Evolutionary conservation across 2,797 vertebrate species (phyloP), one percentile per base, ranked within the genome.

Genomic region (Poecile montanus): DNA sequence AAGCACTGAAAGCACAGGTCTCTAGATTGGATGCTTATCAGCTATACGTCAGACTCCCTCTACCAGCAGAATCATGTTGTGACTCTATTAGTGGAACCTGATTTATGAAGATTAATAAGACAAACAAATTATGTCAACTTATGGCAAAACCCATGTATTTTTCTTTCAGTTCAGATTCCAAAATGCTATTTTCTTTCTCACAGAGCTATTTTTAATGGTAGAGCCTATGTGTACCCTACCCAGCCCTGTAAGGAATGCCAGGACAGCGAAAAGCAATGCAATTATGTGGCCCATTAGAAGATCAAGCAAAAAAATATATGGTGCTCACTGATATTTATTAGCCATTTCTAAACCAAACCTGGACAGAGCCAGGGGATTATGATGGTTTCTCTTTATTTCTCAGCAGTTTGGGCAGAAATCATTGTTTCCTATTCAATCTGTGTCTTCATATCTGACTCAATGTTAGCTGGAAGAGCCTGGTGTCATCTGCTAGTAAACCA

Each of bases 161-260:
- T 95, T 96, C 75, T 97, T 96, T 93, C 89, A 89, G 56, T 94
- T 91, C 68, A 77, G 68, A 60, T 94, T 95, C 95, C 91, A 94
- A 93, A 91, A 86, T 23, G 58, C 70, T 96, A 51, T 96, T 97
- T 97, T 96, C 88, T 87, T 96, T 95, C 75, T 94, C 44, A 78
- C 36, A 68, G 45, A 67, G 50, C 62, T 97, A 72, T 97, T 97
- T 96, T 91, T 96, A 72, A 93, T 96, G 95, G 96, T 94, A 94
- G 44, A 68, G 70, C 26, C 17, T 44, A 51, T 19, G 51, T 71
- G 62, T 93, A 76, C 68, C 60, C 83, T 96, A 91, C 89, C 88
- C 85, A 95, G 38, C 22, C 65, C 82, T 38, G 23, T 48, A 71
- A 10, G 44, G 72, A 93, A 79, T 71, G 88, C 85, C 91, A 93